Evolutionary conservation across 92 coral and sea anemone species (phyloP), one percentile per base, ranked within the genome.

Genomic region (Siderastrea siderea): DNA sequence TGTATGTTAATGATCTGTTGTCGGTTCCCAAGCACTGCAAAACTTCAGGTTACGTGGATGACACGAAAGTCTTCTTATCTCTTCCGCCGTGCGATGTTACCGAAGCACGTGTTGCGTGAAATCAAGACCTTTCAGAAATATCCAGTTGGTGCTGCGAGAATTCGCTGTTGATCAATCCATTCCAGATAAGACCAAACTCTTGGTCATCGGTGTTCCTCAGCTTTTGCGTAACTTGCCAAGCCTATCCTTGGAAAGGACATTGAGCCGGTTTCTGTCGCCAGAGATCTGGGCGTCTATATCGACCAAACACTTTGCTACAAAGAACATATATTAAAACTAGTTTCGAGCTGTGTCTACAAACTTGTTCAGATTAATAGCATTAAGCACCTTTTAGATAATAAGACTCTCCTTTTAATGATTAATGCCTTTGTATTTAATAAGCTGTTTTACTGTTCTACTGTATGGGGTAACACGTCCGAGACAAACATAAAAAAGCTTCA

Each of bases 341-440:
- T 66, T 12, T 66, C 85, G 19, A 80, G 43, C 61, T 80, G 75
- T 44, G 64, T 80, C 8, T 11, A 66, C 74, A 80, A 80, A 66
- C 73, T 79, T 62, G 58, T 26, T 62, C 89, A 77, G 38, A 45
- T 80, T 5, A 87, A 69, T 8, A 87, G 80, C 60, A 87, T 87
- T 17, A 79, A 69, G 66, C 80, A 80, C 73, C 58, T 79, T 5
- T 71, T 87, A 55, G 80, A 79, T 53, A 15, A 5, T 49, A 71
- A 63, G 59, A 47, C 78, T 14, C 7, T 78, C 44, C 80, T 79
- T 80, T 50, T 71, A 72, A 45, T 71, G 13, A 57, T 71, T 52
- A 79, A 87, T 70, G 85, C 74, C 58, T 87, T 71, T 48, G 45
- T 71, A 19, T 79, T 87, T n/a, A 87, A 74, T 54, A 79, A 87